Evolutionary conservation across 2,113 vertebrate species (phyloP).

Genomic region (Lepus timidus): DNA sequence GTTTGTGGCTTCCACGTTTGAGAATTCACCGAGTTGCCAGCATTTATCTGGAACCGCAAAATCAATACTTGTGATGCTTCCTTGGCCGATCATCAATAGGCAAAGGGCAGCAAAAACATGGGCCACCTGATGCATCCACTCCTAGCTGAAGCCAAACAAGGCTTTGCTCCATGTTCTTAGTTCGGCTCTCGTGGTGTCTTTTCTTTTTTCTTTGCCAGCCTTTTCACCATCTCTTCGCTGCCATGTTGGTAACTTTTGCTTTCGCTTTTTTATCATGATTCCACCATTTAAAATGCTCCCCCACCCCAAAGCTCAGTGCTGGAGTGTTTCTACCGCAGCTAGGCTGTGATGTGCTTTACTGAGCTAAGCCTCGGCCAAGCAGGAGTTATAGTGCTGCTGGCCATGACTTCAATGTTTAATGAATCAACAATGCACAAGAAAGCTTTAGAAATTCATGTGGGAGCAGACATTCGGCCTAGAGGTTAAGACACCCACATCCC

Average conservation of each 20-base stretch:
- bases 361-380: neutral
- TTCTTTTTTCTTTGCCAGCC: neutral
- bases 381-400: neutral
- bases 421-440: neutral
- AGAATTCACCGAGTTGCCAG: neutral
- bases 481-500: too few species aligned
- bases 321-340: neutral
- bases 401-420: neutral
- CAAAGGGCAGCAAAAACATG: neutral
- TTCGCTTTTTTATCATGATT: neutral
- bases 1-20: neutral
- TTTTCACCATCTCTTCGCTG: neutral
- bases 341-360: neutral
- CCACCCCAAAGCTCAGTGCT: neutral
- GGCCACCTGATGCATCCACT: neutral
- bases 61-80: neutral
- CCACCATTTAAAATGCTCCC: neutral
- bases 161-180: neutral
- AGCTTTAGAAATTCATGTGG: too few species aligned
- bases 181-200: neutral
- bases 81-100: neutral
- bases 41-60: neutral
- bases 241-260: neutral
- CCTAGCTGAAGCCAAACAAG: neutral
- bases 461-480: too few species aligned